A percentile compares a stretch with the other conserved stretches of the same genome.
Conservation (phyloP, 2,888 invertebrate genomes). For the Tetanocera ferruginea region DNA sequence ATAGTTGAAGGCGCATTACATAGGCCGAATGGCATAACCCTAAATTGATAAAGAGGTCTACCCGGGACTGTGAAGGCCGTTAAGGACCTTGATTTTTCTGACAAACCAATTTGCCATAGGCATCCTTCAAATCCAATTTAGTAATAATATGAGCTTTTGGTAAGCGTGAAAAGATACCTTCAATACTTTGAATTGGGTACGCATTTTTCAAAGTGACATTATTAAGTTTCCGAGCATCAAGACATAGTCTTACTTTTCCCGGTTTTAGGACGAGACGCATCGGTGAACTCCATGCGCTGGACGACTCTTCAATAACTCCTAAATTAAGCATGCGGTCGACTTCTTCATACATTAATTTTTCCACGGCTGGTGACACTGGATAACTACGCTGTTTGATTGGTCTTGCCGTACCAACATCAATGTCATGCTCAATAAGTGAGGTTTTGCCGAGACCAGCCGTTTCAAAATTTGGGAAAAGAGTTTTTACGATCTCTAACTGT, state of each 20-base stretch:
- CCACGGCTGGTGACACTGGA: constrained; percentile 44
- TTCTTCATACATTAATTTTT: constrained; percentile 49
- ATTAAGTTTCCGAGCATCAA: constrained; percentile 30
- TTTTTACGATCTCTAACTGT: neutral
- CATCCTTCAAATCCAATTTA: constrained; percentile 28
- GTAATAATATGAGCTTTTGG: constrained; percentile 39
- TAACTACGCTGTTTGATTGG: constrained; percentile 48
- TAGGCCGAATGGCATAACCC: constrained; percentile 42
- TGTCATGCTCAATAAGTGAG: constrained; percentile 35
- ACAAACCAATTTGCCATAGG: constrained; percentile 42
- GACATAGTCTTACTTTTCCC: constrained; percentile 32
- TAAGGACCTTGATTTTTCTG: constrained; percentile 27
- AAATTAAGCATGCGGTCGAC: constrained; percentile 56
- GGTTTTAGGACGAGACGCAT: constrained; percentile 29
- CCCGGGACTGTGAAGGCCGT: constrained; percentile 44
- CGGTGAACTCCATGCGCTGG: constrained; percentile 34
- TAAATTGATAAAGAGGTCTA: constrained; percentile 40
- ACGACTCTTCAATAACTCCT: constrained; percentile 55
- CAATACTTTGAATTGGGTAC: constrained; percentile 45
- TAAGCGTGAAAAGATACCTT: constrained; percentile 40
- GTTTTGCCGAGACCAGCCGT: constrained; percentile 40
- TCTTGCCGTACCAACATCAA: constrained; percentile 41
- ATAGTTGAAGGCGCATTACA: constrained; percentile 42
- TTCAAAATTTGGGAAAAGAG: neutral
- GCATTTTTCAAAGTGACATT: constrained; percentile 40